A percentile compares a stretch with the other conserved stretches of the same genome.
Conservation (phyloP, 2,113 vertebrate species). For the Henicopernis longicauda region DNA sequence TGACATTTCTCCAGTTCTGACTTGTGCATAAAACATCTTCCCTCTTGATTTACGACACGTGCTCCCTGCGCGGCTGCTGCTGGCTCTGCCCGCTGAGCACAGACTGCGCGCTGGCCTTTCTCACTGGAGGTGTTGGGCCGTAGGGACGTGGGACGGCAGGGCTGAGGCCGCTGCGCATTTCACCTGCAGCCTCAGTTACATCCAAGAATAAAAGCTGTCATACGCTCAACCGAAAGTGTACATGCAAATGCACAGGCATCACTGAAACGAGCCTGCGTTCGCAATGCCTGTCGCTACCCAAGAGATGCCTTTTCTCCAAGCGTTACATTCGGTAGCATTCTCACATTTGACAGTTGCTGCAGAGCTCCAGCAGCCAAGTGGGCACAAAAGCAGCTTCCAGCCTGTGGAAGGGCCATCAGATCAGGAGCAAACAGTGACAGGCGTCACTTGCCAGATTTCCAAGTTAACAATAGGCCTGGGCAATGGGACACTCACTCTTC, state of each 20-base stretch:
- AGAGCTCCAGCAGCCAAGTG: neutral
- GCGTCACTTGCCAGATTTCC: neutral
- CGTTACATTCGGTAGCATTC: fast-evolving
- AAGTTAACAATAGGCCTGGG: neutral
- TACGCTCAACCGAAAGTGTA: neutral
- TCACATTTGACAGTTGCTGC: neutral
- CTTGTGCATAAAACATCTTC: neutral
- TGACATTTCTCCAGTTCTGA: neutral
- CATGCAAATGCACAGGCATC: neutral
- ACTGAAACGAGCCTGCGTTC: neutral
- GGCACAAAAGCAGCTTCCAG: constrained; percentile 30
- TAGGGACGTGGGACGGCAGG: neutral
- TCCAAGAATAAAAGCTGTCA: neutral
- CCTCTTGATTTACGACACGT: neutral
- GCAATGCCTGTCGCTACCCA: neutral
- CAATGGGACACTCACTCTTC: neutral
- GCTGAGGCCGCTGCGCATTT: neutral
- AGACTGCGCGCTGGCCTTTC: neutral
- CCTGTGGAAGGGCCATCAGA: neutral
- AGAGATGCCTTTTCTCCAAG: neutral
- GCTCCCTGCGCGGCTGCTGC: fast-evolving
- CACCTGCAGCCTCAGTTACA: neutral
- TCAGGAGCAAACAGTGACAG: neutral
- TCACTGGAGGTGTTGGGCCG: fast-evolving
- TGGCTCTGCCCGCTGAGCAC: neutral